Base-by-base conservation (phyloP, 2,888 invertebrate species). In the Cheilosia vulpina region DNA sequence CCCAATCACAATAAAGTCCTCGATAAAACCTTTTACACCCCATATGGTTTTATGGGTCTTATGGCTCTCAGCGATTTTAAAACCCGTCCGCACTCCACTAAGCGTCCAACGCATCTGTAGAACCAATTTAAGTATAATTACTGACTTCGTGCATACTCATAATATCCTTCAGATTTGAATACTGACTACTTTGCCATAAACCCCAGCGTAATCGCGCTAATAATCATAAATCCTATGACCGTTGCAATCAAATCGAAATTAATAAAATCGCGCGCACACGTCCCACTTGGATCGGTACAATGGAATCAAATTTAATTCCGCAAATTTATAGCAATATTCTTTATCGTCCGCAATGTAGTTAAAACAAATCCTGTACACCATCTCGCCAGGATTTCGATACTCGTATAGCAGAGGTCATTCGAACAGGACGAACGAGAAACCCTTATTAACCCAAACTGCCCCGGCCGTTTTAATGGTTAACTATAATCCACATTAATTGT, bases 401-500 rank as follows among this genome's bases (percentile, higher is more conserved):
- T 52, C 15, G 4, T 19, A 68, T 43, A 73, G 57, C 55, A 78
- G 62, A 78, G 78, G 72, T 68, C 78, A 72, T 62, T 77, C 55
- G 27, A 68, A 55, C 38, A 66, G 41, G 31, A 9, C 31, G 15
- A 6, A 15, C 21, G 60, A 60, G 58, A 66, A 68, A 78, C 71
- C 85, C 85, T 85, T 81, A 85, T 81, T 80, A 81, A 85, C 85
- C 68, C 75, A 71, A 80, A 84, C 75, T 84, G 69, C 47, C 80
- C 78, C 73, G 62, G 57, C 68, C 72, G 72, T 77, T 81, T 81
- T 85, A 85, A 85, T 81, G 81, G 81, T 85, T 85, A 85, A 85
- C 85, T 85, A 72, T 85, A 85, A 85, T 85, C 85, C 85, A 72
- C 85, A 85, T 85, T 85, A 85, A 85, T 85, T 85, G 81, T 85